Evolutionary conservation across 1,140 invertebrate species (phyloP).

Genomic region (Sitodiplosis mosellana): DNA sequence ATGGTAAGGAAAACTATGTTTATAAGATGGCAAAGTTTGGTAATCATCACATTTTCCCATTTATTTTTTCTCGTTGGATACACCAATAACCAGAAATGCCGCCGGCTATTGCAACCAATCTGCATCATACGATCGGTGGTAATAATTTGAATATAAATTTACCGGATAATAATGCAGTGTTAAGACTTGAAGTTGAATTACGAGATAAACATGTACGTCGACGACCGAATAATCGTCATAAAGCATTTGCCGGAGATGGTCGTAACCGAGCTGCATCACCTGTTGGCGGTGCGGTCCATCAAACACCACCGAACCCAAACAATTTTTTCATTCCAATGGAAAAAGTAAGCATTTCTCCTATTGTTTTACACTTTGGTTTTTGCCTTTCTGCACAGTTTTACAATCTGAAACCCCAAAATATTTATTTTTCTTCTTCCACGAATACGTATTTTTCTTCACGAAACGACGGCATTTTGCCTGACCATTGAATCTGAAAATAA

Average conservation of each 20-base stretch:
- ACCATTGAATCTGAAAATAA: no score
- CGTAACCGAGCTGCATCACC: constrained; percentile 5
- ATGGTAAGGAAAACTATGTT: constrained; percentile 16
- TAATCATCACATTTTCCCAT: no score
- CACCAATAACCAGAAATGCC: no score
- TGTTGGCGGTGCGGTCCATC: constrained; percentile 4
- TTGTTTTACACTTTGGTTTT: no score
- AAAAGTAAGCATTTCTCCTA: constrained; percentile 26
- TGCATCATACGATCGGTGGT: constrained; percentile 5
- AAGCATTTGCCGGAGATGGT: constrained; percentile 5
- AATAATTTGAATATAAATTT: constrained; percentile 26
- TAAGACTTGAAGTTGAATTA: constrained; percentile 26
- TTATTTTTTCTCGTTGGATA: no score
- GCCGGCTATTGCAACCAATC: no score
- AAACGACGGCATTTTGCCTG: no score
- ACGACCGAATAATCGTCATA: constrained; percentile 7
- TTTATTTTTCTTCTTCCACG: no score
- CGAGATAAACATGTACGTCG: constrained; percentile 27
- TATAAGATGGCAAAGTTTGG: no score
- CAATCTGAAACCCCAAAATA: no score
- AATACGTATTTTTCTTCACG: no score
- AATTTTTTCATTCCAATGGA: constrained; percentile 21
- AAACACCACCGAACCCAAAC: background rate
- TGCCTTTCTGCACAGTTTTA: no score
- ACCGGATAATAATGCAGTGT: constrained; percentile 22